phyloP scores from a whole-genome alignment of 2,888 invertebrate genomes.

The Mythimna impura region DNA sequence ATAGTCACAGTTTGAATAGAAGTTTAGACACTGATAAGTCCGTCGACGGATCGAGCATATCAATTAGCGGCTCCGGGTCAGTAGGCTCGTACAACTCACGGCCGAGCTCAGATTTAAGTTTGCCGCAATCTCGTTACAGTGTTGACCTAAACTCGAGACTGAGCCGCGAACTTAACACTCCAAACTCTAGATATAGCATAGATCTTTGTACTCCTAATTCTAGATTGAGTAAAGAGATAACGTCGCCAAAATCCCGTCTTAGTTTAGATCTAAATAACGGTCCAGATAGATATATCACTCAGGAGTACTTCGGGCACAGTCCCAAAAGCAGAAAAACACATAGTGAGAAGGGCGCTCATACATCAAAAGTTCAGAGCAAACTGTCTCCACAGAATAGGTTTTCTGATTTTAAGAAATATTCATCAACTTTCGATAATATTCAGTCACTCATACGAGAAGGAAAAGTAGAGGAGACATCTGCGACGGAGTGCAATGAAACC shows the following conservation, averaged over 20 bases:
- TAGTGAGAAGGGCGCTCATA: constrained; percentile 77
- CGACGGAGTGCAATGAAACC: constrained; percentile 89
- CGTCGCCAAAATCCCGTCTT: constrained; percentile 91
- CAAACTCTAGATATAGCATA: constrained; percentile 92
- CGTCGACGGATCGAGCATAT: constrained; percentile 88
- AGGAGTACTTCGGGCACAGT: constrained; percentile 87
- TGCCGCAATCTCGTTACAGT: constrained; percentile 91
- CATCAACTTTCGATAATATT: constrained; percentile 94
- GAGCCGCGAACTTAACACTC: constrained; percentile 91
- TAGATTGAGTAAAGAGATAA: constrained; percentile 90
- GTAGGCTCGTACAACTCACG: constrained; percentile 91
- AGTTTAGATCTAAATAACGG: constrained; percentile 91
- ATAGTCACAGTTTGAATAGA: constrained; percentile 86
- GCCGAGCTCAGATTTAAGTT: constrained; percentile 91
- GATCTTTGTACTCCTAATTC: constrained; percentile 92
- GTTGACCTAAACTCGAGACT: constrained; percentile 89
- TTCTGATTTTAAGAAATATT: constrained; percentile 93
- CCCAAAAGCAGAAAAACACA: constrained; percentile 86
- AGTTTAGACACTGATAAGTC: constrained; percentile 87
- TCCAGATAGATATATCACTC: constrained; percentile 84
- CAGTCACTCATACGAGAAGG: constrained; percentile 93
- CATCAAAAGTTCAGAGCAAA: constrained; percentile 83
- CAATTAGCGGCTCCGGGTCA: constrained; percentile 88
- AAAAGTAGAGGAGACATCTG: constrained; percentile 90
- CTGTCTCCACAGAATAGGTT: constrained; percentile 90